Evolutionary conservation across 1,140 invertebrate species (phyloP), one percentile per base, ranked within the genome.

Genomic region (Paracyclopina nana): DNA sequence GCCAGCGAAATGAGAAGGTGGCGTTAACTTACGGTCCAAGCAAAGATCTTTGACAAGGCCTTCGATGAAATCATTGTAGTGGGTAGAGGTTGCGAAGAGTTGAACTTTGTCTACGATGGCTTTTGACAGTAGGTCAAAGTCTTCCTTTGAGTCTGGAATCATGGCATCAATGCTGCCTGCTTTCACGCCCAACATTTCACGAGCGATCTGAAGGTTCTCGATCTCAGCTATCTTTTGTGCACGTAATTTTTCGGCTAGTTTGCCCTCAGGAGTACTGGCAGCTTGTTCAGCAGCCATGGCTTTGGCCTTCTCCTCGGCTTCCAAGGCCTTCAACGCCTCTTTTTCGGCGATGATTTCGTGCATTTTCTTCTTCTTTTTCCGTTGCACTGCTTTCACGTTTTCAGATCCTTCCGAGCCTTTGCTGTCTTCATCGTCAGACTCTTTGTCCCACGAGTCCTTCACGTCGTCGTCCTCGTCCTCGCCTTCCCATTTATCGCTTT

Each of bases 361-460:
- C 25, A 48, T 28, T 12, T 48, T 48, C 14, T 48, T 48, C 25
- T 48, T 48, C 45, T 48, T 48, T 28, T 48, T 48, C 2, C n/a
- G 20, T 30, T 48, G 45, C n/a, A 26, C 16, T 4, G 45, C 45
- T 8, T 22, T 27, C 11, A 14, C 9, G 2, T 20, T 14, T 16
- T 48, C 16, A 26, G 45, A 11, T 4, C 12, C 25, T 28, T 46
- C 24, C 8, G 5, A 5, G 6, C 6, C 6, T 9, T 27, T 27
- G 20, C 6, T 16, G 5, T 20, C 18, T 18, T 46, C 44, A 9
- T 48, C 45, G 12, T 26, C 25, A 24, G 14, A 14, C 16, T 24
- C 27, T 18, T 48, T 48, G 45, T 48, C 45, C 45, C 45, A 48
- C 2, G 45, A 26, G 24, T 48, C 45, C 45, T 48, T 48, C 25